These are phyloP conservation scores for Dolichallabes microphthalmus DNA, from an alignment of 2,113 vertebrate genomes.

Conservation along the genomic window DNA sequence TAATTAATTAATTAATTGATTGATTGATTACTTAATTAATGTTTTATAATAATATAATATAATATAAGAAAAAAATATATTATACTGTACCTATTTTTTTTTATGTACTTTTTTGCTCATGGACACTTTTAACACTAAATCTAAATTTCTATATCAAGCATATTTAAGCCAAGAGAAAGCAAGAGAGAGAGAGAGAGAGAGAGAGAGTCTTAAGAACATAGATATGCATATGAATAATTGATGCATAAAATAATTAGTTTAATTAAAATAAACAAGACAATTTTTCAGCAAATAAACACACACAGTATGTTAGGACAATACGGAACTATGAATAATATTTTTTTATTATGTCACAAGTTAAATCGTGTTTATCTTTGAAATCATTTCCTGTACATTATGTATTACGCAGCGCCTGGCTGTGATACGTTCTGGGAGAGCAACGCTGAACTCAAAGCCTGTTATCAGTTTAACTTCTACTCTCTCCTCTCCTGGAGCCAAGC, in stretches of 20 bases:
- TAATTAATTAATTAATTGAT: no score
- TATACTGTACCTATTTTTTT: not conserved
- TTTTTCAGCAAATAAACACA: not conserved
- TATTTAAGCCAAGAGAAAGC: not conserved
- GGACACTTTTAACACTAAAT: not conserved
- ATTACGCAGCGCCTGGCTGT: conserved; percentile 70
- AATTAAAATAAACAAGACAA: not conserved
- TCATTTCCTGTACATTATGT: not conserved
- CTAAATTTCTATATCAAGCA: not conserved
- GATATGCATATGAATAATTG: not conserved
- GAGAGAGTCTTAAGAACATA: not conserved
- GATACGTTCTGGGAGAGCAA: conserved; percentile 81
- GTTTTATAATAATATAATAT: no score
- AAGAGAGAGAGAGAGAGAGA: not conserved
- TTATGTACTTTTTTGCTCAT: not conserved
- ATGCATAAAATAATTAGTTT: not conserved
- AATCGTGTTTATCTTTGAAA: no score
- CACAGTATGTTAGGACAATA: not conserved
- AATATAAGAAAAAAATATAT: no score
- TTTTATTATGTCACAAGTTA: not conserved
- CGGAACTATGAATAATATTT: not conserved
- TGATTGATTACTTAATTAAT: no score
- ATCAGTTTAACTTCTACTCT: conserved; percentile 87
- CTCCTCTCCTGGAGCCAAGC: conserved; percentile 86
- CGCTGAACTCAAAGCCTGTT: conserved; percentile 74